Base-by-base conservation (phyloP, 2,797 vertebrate species). In the Tolypeutes matacus region DNA sequence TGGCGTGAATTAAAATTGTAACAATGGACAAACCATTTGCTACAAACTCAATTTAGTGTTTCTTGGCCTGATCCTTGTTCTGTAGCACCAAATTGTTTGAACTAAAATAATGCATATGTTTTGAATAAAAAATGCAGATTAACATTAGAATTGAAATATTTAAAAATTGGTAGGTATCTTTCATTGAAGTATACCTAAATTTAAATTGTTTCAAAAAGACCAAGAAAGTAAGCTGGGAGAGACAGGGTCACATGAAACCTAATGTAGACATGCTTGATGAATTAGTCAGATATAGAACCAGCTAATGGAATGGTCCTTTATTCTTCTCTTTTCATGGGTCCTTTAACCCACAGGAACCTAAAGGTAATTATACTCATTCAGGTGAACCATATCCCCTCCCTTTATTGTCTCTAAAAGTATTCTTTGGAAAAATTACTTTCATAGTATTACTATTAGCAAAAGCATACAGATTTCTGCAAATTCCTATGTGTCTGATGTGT, bases 201-300 rank as follows among this genome's bases (percentile, higher is more conserved):
- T 78, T 58, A 91, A 69, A 18, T 83, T 92, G 89, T 87, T 83
- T 88, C 46, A 31, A 88, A 90, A 96, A 18, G 17, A 83, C 49
- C 20, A 18, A 87, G 81, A 81, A 95, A 90, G 88, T 58, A 46
- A 23, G 7, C 53, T 86, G 46, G 85, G 31, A 83, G 78, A 67
- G 42, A 85, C 21, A 70, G 31, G 21, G 31, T 77, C 53, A 17
- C 23, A 15, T 20, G 27, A 34, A 76, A 91, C 70, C 53, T 14
- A 34, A 65, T 82, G 51, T 72, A 60, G 31, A 60, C 7, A 1
- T 1, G 13, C 34, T 23, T 64, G 25, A 31, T 62, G 18, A 82
- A 60, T 78, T 64, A 46, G 51, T 70, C 67, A 39, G 81, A 36
- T 70, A 78, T 13, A 92, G 81, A 81, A 27, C 88, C 87, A 92